Evolutionary conservation across 2,888 invertebrate genomes (phyloP).

Genomic region (Cryptophagus acutangulus): DNA sequence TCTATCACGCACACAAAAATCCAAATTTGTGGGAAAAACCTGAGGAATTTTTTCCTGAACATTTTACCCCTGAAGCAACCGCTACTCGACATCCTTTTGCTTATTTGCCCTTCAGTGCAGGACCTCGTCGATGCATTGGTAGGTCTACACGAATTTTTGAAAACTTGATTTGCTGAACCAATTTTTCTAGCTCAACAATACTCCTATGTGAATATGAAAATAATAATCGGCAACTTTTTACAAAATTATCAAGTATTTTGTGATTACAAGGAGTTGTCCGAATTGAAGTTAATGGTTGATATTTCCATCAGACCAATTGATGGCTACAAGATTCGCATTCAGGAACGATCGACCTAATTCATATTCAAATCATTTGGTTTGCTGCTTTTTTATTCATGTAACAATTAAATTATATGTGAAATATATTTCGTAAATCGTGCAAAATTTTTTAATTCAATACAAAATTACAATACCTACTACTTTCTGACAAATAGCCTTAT

Average conservation of each 20-base stretch:
- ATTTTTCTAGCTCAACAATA: constrained; percentile 20
- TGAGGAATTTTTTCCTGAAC: constrained; percentile 35
- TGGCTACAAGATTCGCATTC: constrained; percentile 2
- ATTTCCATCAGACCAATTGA: constrained; percentile 24
- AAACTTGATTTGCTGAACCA: constrained; percentile 1
- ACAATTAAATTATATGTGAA: constrained; percentile 1
- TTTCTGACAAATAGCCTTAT: no score
- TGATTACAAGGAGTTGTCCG: constrained; percentile 28
- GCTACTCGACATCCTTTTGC: constrained; percentile 28
- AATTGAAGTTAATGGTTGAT: constrained; percentile 25
- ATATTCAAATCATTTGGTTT: background rate
- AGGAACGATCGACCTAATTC: background rate
- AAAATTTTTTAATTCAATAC: no score
- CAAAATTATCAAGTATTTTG: constrained; percentile 25
- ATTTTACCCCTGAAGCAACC: constrained; percentile 32
- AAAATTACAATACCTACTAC: no score
- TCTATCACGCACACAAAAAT: constrained; percentile 29
- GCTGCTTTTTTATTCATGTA: background rate
- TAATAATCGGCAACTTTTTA: constrained; percentile 16
- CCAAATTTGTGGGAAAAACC: constrained; percentile 31
- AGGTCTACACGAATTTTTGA: constrained; percentile 18
- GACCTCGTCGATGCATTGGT: constrained; percentile 14
- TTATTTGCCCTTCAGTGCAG: constrained; percentile 35
- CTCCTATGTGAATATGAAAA: constrained; percentile 22
- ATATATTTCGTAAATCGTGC: no score